Conservation (phyloP, 2,113 vertebrate species). For the Engystomops pustulosus region DNA sequence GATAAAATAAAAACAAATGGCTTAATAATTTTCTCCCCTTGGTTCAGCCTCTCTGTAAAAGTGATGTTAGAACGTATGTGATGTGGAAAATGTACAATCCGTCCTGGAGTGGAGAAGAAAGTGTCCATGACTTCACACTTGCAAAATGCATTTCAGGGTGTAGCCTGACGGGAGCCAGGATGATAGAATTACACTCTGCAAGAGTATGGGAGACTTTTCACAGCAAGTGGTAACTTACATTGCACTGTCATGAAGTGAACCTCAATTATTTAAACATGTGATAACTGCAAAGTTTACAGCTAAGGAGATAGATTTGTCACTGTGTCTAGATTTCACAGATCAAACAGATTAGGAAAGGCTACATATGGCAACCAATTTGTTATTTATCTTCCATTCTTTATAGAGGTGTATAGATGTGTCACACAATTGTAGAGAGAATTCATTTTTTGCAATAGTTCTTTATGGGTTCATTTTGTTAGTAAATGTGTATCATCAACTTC, state of each 20-base stretch:
- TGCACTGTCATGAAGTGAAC: conserved; percentile 34
- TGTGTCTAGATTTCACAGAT: not conserved
- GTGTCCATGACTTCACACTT: conserved; percentile 49
- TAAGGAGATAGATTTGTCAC: not conserved
- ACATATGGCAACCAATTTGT: not conserved
- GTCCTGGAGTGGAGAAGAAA: conserved; percentile 8
- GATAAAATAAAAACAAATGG: conserved; percentile 57
- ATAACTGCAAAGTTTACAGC: not conserved
- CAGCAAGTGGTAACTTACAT: conserved; percentile 38
- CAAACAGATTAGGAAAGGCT: not conserved
- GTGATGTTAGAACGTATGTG: conserved; percentile 30
- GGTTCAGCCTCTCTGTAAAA: conserved; percentile 19
- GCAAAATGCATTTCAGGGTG: conserved; percentile 48
- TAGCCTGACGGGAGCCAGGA: conserved; percentile 53
- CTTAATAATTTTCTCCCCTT: conserved; percentile 23
- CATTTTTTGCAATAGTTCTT: too few species aligned
- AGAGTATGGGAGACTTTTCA: conserved; percentile 42
- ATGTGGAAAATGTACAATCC: conserved; percentile 43
- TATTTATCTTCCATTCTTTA: not conserved
- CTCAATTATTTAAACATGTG: conserved; percentile 20
- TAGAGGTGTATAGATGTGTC: not conserved
- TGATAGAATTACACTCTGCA: conserved; percentile 43
- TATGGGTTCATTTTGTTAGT: too few species aligned
- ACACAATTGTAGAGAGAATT: not conserved
- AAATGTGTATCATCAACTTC: not conserved